phyloP scores from a whole-genome alignment of 1,140 invertebrate genomes.

The Drosophila athabasca region DNA sequence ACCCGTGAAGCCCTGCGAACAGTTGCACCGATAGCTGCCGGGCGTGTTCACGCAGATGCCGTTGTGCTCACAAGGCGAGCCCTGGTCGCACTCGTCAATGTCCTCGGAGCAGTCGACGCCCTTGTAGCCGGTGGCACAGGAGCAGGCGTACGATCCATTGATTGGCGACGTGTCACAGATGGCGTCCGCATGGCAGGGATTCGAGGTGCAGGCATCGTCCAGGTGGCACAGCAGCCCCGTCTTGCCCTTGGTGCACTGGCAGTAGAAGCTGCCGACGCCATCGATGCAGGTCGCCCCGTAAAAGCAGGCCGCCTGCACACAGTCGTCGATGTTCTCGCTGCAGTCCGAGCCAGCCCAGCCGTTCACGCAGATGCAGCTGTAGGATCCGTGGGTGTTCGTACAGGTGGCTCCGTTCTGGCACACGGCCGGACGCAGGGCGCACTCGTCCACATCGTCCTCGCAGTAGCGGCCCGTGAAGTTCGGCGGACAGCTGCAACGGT shows the following conservation, averaged over 20 bases:
- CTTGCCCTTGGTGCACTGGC: slow-evolving; percentile 97
- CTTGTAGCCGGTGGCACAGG: slow-evolving; percentile 95
- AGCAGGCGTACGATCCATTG: slow-evolving; percentile 96
- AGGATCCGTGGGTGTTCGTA: slow-evolving; percentile 94
- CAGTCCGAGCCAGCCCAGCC: slow-evolving; percentile 97
- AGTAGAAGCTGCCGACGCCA: slow-evolving; percentile 96
- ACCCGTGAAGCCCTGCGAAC: slow-evolving; percentile 95
- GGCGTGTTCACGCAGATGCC: slow-evolving; percentile 97
- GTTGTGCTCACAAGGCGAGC: slow-evolving; percentile 95
- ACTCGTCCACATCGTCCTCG: slow-evolving; percentile 92
- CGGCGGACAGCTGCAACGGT: slow-evolving; percentile 94
- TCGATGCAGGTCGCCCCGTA: slow-evolving; percentile 98
- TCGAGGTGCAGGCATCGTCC: slow-evolving; percentile 98
- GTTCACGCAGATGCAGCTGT: slow-evolving; percentile 98
- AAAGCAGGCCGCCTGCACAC: slow-evolving; percentile 95
- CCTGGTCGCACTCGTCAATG: slow-evolving; percentile 97
- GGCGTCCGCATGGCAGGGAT: slow-evolving; percentile 96
- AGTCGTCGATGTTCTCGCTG: slow-evolving; percentile 97
- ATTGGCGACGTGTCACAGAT: slow-evolving; percentile 98
- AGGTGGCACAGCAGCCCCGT: slow-evolving; percentile 97
- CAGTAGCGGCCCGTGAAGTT: slow-evolving; percentile 94
- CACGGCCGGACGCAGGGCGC: slow-evolving; percentile 90
- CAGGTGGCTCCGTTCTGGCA: slow-evolving; percentile 98
- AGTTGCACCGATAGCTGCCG: slow-evolving; percentile 96
- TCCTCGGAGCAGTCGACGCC: slow-evolving; percentile 96